Conservation (phyloP, 2,888 invertebrate genomes). For the Heterodera filipjevi region DNA sequence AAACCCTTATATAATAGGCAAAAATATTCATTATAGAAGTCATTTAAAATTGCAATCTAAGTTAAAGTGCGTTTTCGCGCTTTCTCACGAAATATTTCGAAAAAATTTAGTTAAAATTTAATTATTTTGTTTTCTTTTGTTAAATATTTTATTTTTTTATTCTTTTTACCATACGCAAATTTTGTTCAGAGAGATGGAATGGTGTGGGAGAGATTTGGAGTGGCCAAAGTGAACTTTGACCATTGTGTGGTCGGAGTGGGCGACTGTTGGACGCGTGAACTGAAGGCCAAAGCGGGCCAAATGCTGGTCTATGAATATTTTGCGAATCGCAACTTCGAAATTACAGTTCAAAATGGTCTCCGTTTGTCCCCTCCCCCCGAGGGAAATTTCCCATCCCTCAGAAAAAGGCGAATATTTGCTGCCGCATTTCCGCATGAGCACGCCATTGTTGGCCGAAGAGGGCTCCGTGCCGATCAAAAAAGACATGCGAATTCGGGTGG, state of each 20-base stretch:
- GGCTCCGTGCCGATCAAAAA: conserved; percentile 37
- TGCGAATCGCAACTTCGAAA: conserved; percentile 48
- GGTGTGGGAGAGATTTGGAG: conserved; percentile 26
- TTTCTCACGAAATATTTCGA: no score
- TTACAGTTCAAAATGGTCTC: conserved; percentile 35
- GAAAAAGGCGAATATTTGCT: conserved; percentile 34
- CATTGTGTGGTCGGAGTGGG: conserved; percentile 27
- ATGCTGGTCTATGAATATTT: conserved; percentile 43
- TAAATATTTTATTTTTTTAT: no score
- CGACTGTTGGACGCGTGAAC: conserved; percentile 36
- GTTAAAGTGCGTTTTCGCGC: no score
- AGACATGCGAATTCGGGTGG: conserved; percentile 37
- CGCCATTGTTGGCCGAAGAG: conserved; percentile 45
- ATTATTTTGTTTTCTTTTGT: no score
- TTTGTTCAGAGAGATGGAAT: conserved; percentile 34
- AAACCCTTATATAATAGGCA: no score
- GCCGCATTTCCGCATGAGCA: conserved; percentile 45
- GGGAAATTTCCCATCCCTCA: background rate
- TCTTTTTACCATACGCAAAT: no score
- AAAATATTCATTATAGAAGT: no score
- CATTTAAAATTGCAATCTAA: no score
- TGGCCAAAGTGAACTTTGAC: conserved; percentile 41
- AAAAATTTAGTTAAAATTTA: no score
- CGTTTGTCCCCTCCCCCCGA: background rate
- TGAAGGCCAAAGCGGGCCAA: conserved; percentile 42